These are phyloP conservation scores for Phoebastria nigripes DNA, from an alignment of 2,797 vertebrate species.

Conservation along the genomic window DNA sequence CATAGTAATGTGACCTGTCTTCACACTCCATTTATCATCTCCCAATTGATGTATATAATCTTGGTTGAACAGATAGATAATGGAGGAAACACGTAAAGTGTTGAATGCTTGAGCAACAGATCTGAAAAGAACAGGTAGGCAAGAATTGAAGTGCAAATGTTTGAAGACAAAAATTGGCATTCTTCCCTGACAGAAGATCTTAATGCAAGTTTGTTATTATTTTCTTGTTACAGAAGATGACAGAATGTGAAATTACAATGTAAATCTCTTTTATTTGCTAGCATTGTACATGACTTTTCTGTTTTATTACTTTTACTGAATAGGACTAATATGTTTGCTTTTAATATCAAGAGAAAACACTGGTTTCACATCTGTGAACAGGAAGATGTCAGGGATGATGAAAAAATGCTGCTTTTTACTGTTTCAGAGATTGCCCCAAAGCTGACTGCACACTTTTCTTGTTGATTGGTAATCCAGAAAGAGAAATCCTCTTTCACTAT, in stretches of 20 bases:
- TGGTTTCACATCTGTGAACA: not conserved
- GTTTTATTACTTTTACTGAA: not conserved
- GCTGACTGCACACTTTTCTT: not conserved
- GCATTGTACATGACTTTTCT: not conserved
- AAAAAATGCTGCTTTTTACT: not conserved
- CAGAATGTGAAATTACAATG: not conserved
- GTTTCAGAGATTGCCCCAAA: not conserved
- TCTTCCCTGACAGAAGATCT: not conserved
- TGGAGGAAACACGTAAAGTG: not conserved
- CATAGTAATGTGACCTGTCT: not conserved
- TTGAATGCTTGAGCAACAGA: slow-evolving; percentile 10
- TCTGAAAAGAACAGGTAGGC: slow-evolving; percentile 11
- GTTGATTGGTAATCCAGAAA: not conserved
- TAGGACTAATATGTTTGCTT: not conserved
- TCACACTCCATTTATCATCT: not conserved
- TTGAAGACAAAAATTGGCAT: not conserved
- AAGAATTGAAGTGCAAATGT: not conserved
- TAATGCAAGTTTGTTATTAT: not conserved
- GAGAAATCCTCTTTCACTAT: not conserved
- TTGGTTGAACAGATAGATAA: not conserved
- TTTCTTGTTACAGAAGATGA: not conserved
- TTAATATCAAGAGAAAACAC: not conserved
- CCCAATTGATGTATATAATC: slow-evolving; percentile 8
- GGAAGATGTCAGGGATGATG: not conserved
- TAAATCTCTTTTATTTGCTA: not conserved